Percentiles rank a stretch among this genome's conserved stretches.
Conservation (phyloP, 2,888 invertebrate species). For the Lypha dubia region DNA sequence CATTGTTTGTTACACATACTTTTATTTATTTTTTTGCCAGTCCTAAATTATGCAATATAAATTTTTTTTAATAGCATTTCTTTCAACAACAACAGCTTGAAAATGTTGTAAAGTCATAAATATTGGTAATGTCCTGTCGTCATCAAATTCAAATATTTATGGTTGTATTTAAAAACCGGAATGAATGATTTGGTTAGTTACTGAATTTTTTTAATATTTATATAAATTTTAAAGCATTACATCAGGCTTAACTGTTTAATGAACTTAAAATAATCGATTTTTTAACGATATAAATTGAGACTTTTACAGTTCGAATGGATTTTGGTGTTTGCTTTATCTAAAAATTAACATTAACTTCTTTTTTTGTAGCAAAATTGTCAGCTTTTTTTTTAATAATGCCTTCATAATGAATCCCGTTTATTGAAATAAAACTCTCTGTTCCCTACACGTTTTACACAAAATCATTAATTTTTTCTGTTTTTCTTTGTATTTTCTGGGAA, state of each 20-base stretch:
- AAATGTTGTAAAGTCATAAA: constrained; percentile 29
- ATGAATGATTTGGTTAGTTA: not conserved
- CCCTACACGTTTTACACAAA: not conserved
- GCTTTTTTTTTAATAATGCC: not conserved
- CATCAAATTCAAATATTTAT: constrained; percentile 29
- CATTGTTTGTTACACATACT: not conserved
- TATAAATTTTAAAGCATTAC: too few relatives aligned
- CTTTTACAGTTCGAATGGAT: not conserved
- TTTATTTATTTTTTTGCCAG: not conserved
- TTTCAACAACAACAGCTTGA: constrained; percentile 14
- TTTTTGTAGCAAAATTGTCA: not conserved
- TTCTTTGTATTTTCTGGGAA: too few relatives aligned
- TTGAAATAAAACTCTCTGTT: constrained; percentile 10
- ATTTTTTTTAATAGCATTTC: constrained; percentile 10
- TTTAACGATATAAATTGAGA: not conserved
- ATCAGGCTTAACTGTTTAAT: not conserved
- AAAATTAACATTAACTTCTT: not conserved
- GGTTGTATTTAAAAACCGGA: not conserved
- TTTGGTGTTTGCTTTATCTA: not conserved
- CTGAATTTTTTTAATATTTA: too few relatives aligned
- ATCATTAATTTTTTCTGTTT: not conserved
- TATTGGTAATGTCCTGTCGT: constrained; percentile 20
- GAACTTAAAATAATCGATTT: not conserved
- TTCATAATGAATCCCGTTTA: constrained; percentile 24
- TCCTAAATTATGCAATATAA: constrained; percentile 46